phyloP scores from a whole-genome alignment of 2,797 vertebrate genomes.

The Rhabdophis nuchalis region DNA sequence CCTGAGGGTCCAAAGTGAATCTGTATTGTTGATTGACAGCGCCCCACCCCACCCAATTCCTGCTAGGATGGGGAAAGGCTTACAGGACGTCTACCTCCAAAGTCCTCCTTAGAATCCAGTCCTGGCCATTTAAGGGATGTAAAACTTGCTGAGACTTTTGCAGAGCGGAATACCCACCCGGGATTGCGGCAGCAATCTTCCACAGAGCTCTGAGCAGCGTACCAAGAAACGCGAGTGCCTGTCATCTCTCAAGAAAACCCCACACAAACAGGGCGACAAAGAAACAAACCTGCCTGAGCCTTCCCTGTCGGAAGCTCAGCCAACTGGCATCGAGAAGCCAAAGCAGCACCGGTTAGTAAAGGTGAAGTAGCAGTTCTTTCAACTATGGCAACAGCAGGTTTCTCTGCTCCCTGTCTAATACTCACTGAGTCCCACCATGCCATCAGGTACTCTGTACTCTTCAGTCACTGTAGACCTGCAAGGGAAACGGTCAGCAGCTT shows the following conservation, averaged over 20 bases:
- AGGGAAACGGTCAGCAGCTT: constrained; percentile 36
- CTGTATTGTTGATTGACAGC: not conserved
- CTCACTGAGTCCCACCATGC: constrained; percentile 95
- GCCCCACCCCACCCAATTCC: not conserved
- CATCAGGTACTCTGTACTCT: constrained; percentile 87
- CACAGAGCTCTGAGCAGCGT: not conserved
- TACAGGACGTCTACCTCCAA: not conserved
- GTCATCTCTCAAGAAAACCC: not conserved
- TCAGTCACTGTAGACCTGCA: constrained; percentile 80
- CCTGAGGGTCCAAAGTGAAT: constrained; percentile 2
- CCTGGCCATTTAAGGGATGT: not conserved
- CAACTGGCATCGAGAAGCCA: not conserved
- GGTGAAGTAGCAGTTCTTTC: constrained; percentile 8
- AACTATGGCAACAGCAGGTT: constrained; percentile 1
- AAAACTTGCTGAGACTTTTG: not conserved
- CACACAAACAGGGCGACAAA: not conserved
- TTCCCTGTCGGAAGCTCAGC: constrained; percentile 14
- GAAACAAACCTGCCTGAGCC: constrained; percentile 19
- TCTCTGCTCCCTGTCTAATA: constrained; percentile 51
- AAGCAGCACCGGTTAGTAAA: constrained; percentile 14
- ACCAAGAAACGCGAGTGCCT: constrained; percentile 2
- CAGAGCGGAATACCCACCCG: not conserved
- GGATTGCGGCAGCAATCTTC: not conserved
- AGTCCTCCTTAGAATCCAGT: not conserved
- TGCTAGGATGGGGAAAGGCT: not conserved